phyloP scores from a whole-genome alignment of 2,888 invertebrate genomes.

The Muschampia plurimacula region DNA sequence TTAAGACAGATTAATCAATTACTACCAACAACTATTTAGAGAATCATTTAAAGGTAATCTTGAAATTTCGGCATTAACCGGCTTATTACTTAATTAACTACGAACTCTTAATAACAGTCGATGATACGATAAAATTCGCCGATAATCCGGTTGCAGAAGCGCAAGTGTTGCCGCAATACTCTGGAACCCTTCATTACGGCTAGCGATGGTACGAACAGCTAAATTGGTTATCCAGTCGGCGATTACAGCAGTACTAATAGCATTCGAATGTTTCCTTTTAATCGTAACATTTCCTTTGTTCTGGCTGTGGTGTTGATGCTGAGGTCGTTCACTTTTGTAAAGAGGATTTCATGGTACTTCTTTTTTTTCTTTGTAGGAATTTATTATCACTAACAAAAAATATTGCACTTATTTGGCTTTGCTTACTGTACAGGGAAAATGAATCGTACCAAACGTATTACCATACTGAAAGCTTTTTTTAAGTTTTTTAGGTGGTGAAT shows the following conservation, averaged over 20 bases:
- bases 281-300: conserved; percentile 39
- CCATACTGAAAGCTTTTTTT: too few species aligned
- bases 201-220: conserved; percentile 67
- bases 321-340: conserved; percentile 24
- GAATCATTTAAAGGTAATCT: not conserved
- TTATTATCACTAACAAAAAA: too few species aligned
- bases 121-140: conserved; percentile 36
- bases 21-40: not conserved
- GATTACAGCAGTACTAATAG: conserved; percentile 47
- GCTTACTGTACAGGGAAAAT: too few species aligned
- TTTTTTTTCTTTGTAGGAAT: not conserved
- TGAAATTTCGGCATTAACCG: not conserved
- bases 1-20: too few species aligned
- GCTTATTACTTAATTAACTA: conserved; percentile 22
- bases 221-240: conserved; percentile 54
- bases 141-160: conserved; percentile 35
- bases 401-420: too few species aligned
- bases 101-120: conserved; percentile 15
- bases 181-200: conserved; percentile 56
- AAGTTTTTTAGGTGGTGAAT: too few species aligned
- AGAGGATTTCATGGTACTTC: not conserved
- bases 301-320: conserved; percentile 8
- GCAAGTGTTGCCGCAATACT: conserved; percentile 37
- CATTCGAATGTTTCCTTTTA: conserved; percentile 38
- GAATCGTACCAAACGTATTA: too few species aligned